Evolutionary conservation across 2,113 vertebrate genomes (phyloP).

Genomic region (Scolopax mira): DNA sequence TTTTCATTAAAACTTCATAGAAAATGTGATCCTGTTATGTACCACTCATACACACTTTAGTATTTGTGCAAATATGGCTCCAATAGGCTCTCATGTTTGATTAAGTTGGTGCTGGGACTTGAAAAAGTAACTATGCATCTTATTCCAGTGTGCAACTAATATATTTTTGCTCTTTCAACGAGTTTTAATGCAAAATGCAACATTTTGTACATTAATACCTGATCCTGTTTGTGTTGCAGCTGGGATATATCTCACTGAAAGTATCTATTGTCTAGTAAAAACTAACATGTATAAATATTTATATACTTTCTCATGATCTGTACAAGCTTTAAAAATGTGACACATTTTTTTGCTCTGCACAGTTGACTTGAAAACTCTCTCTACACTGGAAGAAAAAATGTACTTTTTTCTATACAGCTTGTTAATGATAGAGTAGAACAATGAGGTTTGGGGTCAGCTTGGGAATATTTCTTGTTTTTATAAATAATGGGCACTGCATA

Average conservation of each 20-base stretch:
- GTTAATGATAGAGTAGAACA: neutral
- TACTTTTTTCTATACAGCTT: neutral
- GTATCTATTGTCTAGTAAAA: neutral
- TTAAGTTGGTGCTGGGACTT: neutral
- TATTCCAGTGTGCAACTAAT: neutral
- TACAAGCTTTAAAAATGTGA: neutral
- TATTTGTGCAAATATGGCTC: neutral
- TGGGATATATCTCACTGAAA: neutral
- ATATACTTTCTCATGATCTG: neutral
- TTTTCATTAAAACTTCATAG: neutral
- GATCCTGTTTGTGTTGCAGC: neutral
- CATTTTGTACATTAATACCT: neutral
- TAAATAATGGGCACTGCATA: neutral
- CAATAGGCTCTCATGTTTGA: neutral
- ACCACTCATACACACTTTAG: neutral
- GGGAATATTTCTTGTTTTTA: neutral
- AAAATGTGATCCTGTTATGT: neutral
- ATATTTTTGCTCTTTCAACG: neutral
- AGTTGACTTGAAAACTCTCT: neutral
- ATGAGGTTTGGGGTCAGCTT: neutral
- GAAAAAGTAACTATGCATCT: neutral
- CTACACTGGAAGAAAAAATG: neutral
- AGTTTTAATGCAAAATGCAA: neutral
- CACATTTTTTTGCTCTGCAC: neutral
- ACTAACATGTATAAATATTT: neutral